Conservation (phyloP, 2,797 vertebrate genomes). For the Decapterus maruadsi region DNA sequence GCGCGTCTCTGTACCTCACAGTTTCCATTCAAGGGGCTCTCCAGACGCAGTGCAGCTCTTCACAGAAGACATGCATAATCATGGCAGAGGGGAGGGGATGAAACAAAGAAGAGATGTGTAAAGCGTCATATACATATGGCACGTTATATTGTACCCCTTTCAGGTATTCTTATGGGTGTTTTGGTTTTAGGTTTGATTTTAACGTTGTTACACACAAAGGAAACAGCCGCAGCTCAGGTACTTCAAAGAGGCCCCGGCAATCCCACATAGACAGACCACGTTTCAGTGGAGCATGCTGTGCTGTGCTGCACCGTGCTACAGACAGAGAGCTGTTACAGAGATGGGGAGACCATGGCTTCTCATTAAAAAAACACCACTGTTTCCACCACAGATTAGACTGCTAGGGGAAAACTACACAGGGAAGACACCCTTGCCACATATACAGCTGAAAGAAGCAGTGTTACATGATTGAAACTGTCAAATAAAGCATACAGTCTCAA, state of each 20-base stretch:
- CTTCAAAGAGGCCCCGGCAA: conserved; percentile 84
- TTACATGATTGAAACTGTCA: conserved; percentile 81
- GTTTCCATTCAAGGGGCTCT: conserved; percentile 82
- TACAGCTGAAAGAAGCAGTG: conserved; percentile 57
- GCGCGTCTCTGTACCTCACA: conserved; percentile 78
- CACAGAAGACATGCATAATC: conserved; percentile 85
- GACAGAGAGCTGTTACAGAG: conserved; percentile 68
- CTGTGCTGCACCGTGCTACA: conserved; percentile 59
- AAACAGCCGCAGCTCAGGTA: conserved; percentile 75
- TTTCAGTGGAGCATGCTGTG: conserved; percentile 73
- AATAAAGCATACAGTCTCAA: conserved; percentile 82
- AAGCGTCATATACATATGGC: conserved; percentile 85
- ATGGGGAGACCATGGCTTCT: conserved; percentile 74
- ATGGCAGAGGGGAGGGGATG: conserved; percentile 73
- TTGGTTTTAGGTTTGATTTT: conserved; percentile 85
- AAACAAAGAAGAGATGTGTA: conserved; percentile 82
- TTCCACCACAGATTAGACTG: conserved; percentile 75
- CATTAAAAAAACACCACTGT: conserved; percentile 79
- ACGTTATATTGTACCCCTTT: conserved; percentile 85
- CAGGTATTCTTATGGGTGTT: conserved; percentile 89
- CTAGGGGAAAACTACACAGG: conserved; percentile 66
- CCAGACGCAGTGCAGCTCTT: conserved; percentile 81
- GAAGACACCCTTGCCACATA: conserved; percentile 68
- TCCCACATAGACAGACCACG: conserved; percentile 78
- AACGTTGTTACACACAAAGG: conserved; percentile 84